Evolutionary conservation across 2,113 vertebrate species (phyloP).

Genomic region (Eurypyga helias): DNA sequence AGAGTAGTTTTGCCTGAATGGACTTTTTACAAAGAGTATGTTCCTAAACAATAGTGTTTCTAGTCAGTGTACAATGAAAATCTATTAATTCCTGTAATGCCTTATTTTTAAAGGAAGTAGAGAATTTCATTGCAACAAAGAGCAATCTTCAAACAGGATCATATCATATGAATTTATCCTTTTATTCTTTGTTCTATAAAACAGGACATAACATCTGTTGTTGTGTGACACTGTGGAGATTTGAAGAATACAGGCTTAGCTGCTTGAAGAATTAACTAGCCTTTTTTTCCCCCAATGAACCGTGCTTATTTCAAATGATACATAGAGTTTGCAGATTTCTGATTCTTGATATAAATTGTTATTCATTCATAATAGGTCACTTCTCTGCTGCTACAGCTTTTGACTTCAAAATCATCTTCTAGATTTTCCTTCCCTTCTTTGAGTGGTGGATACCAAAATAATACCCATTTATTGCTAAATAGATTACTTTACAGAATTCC

Average conservation of each 20-base stretch:
- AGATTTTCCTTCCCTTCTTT: not conserved
- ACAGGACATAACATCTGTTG: not conserved
- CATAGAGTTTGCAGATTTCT: not conserved
- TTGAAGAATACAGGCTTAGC: not conserved
- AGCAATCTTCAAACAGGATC: not conserved
- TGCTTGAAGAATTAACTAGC: not conserved
- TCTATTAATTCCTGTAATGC: not conserved
- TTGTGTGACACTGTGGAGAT: not conserved
- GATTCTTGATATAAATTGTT: not conserved
- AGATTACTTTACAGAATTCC: not conserved
- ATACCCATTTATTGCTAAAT: not conserved
- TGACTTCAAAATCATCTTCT: not conserved
- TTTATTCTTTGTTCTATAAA: not conserved
- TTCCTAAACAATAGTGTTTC: not conserved
- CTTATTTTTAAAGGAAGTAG: not conserved
- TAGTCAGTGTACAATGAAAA: not conserved
- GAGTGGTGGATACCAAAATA: not conserved
- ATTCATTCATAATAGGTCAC: not conserved
- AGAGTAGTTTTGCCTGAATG: not conserved
- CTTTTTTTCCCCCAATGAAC: not conserved
- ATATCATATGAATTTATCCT: not conserved
- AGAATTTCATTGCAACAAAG: not conserved
- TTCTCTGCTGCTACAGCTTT: not conserved
- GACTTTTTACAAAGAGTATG: too few relatives aligned
- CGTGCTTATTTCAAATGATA: not conserved